Evolutionary conservation across 2,888 invertebrate genomes (phyloP).

Genomic region (Diloba caeruleocephala): DNA sequence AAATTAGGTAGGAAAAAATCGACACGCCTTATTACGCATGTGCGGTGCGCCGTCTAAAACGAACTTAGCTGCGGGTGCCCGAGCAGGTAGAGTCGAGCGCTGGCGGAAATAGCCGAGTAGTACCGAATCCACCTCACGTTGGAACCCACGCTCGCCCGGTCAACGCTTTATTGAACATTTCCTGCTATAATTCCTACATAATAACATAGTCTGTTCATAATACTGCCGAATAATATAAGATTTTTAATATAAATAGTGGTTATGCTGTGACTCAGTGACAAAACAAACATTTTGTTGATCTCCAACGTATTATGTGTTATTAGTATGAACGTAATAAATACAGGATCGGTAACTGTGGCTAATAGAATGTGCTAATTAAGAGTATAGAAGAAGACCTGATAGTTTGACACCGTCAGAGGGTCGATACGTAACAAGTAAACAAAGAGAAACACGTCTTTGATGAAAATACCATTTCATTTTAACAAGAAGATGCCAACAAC

Average conservation of each 20-base stretch:
- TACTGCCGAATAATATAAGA: slow-evolving; percentile 63
- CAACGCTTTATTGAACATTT: slow-evolving; percentile 82
- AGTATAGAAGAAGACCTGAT: slow-evolving; percentile 57
- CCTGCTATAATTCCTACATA: slow-evolving; percentile 72
- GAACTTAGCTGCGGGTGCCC: slow-evolving; percentile 65
- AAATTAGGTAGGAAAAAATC: slow-evolving; percentile 62
- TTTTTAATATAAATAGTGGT: slow-evolving; percentile 62
- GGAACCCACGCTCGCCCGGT: slow-evolving; percentile 76
- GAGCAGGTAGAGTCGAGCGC: slow-evolving; percentile 57
- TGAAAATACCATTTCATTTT: slow-evolving; percentile 58
- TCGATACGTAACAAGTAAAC: slow-evolving; percentile 48
- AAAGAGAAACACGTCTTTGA: slow-evolving; percentile 42
- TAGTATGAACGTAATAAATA: slow-evolving; percentile 69
- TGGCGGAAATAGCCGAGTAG: slow-evolving; percentile 79
- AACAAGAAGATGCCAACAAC: slow-evolving; percentile 78
- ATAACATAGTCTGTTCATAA: slow-evolving; percentile 66
- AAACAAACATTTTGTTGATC: slow-evolving; percentile 57
- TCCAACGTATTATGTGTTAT: slow-evolving; percentile 63
- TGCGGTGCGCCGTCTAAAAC: slow-evolving; percentile 58
- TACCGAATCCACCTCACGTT: slow-evolving; percentile 75
- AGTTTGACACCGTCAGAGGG: slow-evolving; percentile 37
- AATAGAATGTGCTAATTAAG: slow-evolving; percentile 70
- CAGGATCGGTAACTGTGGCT: slow-evolving; percentile 66
- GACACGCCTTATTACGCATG: slow-evolving; percentile 70
- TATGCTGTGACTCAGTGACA: slow-evolving; percentile 72